These are phyloP conservation scores for Periparus ater DNA, from an alignment of 2,797 vertebrate genomes.

Conservation along the genomic window DNA sequence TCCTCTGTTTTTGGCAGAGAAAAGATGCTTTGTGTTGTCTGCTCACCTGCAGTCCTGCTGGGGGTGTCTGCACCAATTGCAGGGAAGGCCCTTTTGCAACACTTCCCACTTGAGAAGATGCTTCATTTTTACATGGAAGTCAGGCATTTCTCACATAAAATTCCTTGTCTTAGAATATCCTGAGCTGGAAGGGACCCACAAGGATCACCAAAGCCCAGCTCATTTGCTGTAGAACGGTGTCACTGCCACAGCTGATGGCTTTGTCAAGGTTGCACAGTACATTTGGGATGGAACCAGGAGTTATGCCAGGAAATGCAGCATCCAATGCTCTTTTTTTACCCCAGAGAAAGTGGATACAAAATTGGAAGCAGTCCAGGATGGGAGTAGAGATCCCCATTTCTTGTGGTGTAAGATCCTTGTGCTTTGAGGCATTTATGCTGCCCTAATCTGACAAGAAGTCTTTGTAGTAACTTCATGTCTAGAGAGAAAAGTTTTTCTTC, in stretches of 20 bases:
- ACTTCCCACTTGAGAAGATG: neutral
- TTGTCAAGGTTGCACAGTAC: neutral
- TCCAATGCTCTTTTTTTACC: neutral
- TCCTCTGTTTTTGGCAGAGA: neutral
- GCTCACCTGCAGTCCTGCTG: neutral
- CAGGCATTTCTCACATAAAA: neutral
- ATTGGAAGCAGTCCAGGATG: neutral
- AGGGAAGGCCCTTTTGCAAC: neutral
- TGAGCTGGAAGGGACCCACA: neutral
- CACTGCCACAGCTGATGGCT: neutral
- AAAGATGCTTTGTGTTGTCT: neutral
- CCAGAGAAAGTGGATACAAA: neutral
- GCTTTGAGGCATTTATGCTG: neutral
- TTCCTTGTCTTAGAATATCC: neutral
- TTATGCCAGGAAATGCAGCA: neutral
- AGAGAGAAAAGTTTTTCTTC: neutral
- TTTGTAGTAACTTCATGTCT: neutral
- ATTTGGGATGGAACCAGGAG: neutral
- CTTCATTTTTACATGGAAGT: neutral
- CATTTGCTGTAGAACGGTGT: neutral
- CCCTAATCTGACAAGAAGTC: neutral
- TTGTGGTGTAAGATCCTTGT: neutral
- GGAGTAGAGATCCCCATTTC: neutral
- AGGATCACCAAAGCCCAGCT: neutral
- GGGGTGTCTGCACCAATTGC: neutral